A percentile compares a stretch with the other conserved stretches of the same genome.
phyloP scores from a whole-genome alignment of 2,113 vertebrate species.

The Odontophorus gujanensis region DNA sequence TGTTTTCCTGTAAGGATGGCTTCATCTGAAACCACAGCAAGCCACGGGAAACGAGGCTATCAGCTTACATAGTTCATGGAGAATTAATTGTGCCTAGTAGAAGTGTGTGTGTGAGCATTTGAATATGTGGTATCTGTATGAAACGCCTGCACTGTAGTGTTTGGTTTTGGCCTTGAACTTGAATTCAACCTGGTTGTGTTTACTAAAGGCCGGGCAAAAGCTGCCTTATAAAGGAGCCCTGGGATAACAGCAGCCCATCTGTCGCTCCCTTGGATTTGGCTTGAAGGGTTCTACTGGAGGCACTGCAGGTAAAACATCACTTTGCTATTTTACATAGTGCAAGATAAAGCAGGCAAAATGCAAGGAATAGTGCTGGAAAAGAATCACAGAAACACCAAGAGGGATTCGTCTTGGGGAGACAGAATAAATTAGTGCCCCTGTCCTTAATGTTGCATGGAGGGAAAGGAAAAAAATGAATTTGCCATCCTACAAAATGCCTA shows the following conservation, averaged over 20 bases:
- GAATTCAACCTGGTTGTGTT: conserved; percentile 14
- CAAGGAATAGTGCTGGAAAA: not conserved
- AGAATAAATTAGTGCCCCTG: not conserved
- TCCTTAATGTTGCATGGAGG: conserved; percentile 11
- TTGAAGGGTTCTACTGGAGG: not conserved
- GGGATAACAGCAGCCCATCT: not conserved
- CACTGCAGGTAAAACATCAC: conserved; percentile 1
- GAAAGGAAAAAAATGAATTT: not conserved
- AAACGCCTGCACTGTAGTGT: not conserved
- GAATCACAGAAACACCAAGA: not conserved
- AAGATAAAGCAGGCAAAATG: not conserved
- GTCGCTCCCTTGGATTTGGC: not conserved
- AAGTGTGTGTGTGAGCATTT: rapidly evolving
- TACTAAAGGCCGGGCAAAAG: conserved; percentile 50
- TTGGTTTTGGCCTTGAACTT: not conserved
- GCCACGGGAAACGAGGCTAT: not conserved
- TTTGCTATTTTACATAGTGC: conserved; percentile 25
- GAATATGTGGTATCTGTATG: not conserved
- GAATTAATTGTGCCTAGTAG: not conserved
- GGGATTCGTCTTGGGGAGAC: not conserved
- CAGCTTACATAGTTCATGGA: rapidly evolving
- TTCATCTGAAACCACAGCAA: not conserved
- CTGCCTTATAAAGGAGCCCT: conserved; percentile 8
- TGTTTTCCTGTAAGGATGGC: not conserved
- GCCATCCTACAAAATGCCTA: not conserved